Percentiles rank a stretch among this genome's conserved stretches.
These are phyloP conservation scores for Luscinia megarhynchos DNA, from an alignment of 2,797 vertebrate genomes.

Conservation along the genomic window DNA sequence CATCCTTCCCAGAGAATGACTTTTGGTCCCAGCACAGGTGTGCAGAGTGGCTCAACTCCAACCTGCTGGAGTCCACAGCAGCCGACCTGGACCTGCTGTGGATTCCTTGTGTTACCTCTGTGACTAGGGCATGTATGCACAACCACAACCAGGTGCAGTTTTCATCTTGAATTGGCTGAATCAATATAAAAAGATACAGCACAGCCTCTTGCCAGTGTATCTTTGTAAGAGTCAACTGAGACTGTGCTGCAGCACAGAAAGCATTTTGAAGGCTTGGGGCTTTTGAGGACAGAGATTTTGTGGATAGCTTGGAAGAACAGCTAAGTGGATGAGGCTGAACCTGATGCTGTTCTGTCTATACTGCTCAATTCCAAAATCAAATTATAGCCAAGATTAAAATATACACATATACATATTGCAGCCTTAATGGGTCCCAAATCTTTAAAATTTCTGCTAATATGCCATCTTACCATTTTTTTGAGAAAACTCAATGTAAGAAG, in stretches of 20 bases:
- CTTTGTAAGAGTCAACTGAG: background rate
- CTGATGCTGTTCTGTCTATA: background rate
- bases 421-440: background rate
- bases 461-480: background rate
- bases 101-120: background rate
- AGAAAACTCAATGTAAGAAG: fast-evolving
- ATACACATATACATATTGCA: background rate
- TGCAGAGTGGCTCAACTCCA: background rate
- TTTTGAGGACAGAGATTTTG: background rate
- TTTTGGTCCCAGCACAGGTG: background rate
- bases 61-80: fast-evolving
- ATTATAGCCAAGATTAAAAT: background rate
- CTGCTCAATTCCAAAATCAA: background rate
- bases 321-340: background rate
- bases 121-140: fast-evolving
- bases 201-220: background rate
- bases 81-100: background rate
- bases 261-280: background rate
- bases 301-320: background rate
- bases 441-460: background rate
- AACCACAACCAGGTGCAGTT: background rate
- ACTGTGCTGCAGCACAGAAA: background rate
- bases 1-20: background rate
- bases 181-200: fast-evolving
- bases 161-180: background rate